These are phyloP conservation scores for Ailuropoda melanoleuca DNA, from an alignment of 2,113 vertebrate genomes.

Conservation along the genomic window DNA sequence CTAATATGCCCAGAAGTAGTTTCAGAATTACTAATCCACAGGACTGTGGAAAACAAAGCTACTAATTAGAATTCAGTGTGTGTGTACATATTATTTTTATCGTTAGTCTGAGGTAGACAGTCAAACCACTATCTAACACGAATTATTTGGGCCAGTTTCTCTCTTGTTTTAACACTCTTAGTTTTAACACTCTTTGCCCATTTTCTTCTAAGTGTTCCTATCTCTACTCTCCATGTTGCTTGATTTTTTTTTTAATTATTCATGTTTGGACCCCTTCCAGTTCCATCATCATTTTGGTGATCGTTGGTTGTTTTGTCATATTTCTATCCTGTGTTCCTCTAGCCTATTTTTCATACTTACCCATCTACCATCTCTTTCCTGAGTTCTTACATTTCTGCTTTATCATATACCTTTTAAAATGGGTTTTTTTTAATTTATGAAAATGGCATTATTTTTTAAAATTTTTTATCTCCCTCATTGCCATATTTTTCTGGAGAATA, in stretches of 20 bases:
- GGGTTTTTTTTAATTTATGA: background rate
- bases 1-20: background rate
- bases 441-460: background rate
- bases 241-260: background rate
- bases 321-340: background rate
- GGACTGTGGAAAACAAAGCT: background rate
- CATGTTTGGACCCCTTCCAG: background rate
- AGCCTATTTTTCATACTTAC: background rate
- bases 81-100: background rate
- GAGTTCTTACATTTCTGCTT: background rate
- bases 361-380: background rate
- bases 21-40: background rate
- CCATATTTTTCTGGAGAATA: background rate
- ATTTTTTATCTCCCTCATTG: background rate
- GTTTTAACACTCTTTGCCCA: background rate
- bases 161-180: too few species aligned
- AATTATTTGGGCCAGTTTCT: background rate
- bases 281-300: background rate
- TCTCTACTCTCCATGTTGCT: background rate
- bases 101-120: background rate
- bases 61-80: background rate
- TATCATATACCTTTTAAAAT: background rate
- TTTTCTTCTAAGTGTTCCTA: background rate
- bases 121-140: background rate
- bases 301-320: background rate